Conservation (phyloP, 2,888 invertebrate species). For the Keiferia lycopersicella region DNA sequence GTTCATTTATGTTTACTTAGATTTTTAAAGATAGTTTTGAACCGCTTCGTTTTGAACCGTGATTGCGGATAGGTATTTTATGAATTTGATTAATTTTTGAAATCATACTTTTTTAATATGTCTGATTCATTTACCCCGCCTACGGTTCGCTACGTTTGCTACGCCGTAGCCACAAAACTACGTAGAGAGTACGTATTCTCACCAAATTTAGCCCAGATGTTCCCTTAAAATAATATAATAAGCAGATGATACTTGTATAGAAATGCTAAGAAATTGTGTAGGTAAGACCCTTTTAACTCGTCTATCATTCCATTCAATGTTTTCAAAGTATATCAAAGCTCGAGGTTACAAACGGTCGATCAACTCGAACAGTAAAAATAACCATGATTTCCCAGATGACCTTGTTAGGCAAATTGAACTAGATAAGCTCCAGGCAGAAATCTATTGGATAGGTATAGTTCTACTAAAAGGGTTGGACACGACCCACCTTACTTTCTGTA, state of each 20-base stretch:
- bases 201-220: too few relatives aligned
- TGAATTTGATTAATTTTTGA: too few relatives aligned
- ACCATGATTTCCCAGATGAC: slow-evolving; percentile 19
- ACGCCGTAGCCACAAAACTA: neutral
- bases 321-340: neutral
- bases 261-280: too few relatives aligned
- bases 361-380: neutral
- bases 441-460: too few relatives aligned
- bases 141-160: neutral
- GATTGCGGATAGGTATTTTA: too few relatives aligned
- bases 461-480: neutral
- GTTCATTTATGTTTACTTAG: neutral
- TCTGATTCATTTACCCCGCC: neutral
- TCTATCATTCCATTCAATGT: too few relatives aligned
- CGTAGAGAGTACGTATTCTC: neutral
- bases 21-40: neutral
- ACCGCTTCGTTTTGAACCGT: too few relatives aligned
- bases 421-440: neutral
- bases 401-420: slow-evolving; percentile 7
- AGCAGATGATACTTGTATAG: too few relatives aligned
- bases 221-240: too few relatives aligned
- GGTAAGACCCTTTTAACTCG: too few relatives aligned
- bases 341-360: neutral
- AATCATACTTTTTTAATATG: too few relatives aligned
- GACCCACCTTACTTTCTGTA: neutral